Conservation (phyloP, 2,113 vertebrate species). For the Mormoops blainvillei region DNA sequence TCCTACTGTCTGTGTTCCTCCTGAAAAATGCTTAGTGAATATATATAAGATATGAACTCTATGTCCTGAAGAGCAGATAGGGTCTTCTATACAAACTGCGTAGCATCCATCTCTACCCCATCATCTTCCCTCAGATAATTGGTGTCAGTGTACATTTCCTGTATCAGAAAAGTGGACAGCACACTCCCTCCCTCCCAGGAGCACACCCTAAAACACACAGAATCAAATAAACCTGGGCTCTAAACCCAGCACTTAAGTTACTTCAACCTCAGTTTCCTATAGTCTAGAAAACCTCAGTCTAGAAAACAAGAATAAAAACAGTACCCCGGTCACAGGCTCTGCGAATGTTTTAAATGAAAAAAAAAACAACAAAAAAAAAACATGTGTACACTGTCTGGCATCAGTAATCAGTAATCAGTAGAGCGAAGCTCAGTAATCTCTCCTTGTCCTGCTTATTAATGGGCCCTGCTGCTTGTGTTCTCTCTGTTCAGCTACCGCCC, state of each 20-base stretch:
- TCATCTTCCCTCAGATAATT: not conserved
- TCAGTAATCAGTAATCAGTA: not conserved
- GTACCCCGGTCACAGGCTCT: slow-evolving; percentile 3
- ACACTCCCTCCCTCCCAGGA: no score
- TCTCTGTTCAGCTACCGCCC: slow-evolving; percentile 9
- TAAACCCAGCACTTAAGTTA: not conserved
- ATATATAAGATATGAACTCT: not conserved
- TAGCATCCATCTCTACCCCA: not conserved
- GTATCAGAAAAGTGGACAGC: not conserved
- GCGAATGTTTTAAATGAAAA: slow-evolving; percentile 31
- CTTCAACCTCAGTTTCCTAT: not conserved
- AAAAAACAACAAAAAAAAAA: not conserved
- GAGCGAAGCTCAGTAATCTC: slow-evolving; percentile 4
- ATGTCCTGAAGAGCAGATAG: not conserved
- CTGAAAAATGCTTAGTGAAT: not conserved
- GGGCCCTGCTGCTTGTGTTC: slow-evolving; percentile 13
- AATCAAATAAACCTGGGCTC: not conserved
- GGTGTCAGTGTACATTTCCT: not conserved
- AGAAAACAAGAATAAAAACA: slow-evolving; percentile 19
- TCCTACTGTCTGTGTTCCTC: not conserved
- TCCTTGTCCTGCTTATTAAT: slow-evolving; percentile 22
- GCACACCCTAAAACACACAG: no score
- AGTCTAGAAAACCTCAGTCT: slow-evolving; percentile 38
- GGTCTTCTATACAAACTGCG: not conserved
- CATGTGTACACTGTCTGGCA: slow-evolving; percentile 23